Percentiles rank a stretch among this genome's conserved stretches.
phyloP scores from a whole-genome alignment of 2,797 vertebrate genomes.

The Tachyglossus aculeatus region DNA sequence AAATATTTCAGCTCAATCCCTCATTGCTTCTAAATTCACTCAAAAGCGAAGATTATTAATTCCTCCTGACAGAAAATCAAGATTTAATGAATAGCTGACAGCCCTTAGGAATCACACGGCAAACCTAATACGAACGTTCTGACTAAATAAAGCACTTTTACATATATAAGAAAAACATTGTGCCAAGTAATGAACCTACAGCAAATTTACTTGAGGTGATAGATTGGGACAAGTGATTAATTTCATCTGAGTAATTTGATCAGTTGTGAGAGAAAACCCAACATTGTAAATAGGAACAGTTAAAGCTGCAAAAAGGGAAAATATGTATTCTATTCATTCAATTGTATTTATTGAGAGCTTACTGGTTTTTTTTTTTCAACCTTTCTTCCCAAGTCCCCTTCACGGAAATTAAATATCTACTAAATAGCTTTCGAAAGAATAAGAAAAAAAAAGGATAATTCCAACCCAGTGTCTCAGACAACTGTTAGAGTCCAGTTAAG shows the following conservation, averaged over 20 bases:
- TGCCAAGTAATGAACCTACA: constrained; percentile 27
- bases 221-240: constrained; percentile 25
- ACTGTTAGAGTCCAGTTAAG: background rate
- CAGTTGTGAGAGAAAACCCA: background rate
- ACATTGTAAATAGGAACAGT: accelerated
- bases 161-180: constrained; percentile 43
- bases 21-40: constrained; percentile 79
- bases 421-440: background rate
- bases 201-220: constrained; percentile 27
- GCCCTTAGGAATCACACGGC: constrained; percentile 79
- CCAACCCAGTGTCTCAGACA: constrained; percentile 2
- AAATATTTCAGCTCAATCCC: constrained; percentile 72
- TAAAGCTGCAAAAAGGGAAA: background rate
- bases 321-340: background rate
- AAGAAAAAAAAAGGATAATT: background rate
- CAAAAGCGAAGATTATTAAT: constrained; percentile 85
- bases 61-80: constrained; percentile 89
- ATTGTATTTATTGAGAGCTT: too few species aligned
- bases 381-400: constrained; percentile 7
- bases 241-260: constrained; percentile 11
- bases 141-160: constrained; percentile 63
- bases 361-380: background rate
- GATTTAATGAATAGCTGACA: constrained; percentile 89
- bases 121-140: constrained; percentile 65
- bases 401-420: constrained; percentile 9